Percentiles rank a stretch among this genome's conserved stretches.
phyloP scores from a whole-genome alignment of 2,797 vertebrate genomes.

The Oreochromis grahami region DNA sequence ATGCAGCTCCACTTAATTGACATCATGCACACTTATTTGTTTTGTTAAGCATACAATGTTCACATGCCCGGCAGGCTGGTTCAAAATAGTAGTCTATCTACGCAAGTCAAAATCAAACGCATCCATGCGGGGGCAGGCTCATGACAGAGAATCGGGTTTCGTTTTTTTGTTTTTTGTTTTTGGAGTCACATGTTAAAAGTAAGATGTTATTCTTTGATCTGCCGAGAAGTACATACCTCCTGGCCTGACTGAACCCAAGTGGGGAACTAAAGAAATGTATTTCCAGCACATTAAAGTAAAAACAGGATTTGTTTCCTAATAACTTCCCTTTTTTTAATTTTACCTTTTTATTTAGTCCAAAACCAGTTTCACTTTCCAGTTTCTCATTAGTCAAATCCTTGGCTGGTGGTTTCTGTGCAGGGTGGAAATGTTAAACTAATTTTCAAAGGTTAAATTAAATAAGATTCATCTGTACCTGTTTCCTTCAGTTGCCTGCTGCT shows the following conservation, averaged over 20 bases:
- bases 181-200: not conserved
- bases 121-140: slow-evolving; percentile 64
- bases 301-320: not conserved
- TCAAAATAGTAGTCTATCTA: slow-evolving; percentile 23
- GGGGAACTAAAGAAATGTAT: not conserved
- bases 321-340: not conserved
- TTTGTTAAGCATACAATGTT: slow-evolving; percentile 19
- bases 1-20: slow-evolving; percentile 63
- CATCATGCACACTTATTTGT: slow-evolving; percentile 61
- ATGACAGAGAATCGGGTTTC: slow-evolving; percentile 37
- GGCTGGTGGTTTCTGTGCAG: not conserved
- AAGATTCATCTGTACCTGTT: slow-evolving; percentile 79
- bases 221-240: slow-evolving; percentile 42
- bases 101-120: slow-evolving; percentile 40
- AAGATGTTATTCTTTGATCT: not conserved
- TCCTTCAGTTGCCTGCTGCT: slow-evolving; percentile 80
- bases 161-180: not conserved
- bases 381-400: not conserved
- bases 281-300: slow-evolving; percentile 12
- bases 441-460: not conserved
- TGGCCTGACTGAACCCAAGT: slow-evolving; percentile 20
- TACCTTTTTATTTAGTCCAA: not conserved
- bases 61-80: slow-evolving; percentile 59
- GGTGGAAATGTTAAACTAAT: not conserved
- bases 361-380: not conserved